Conservation (phyloP, 1,140 invertebrate species). For the Rhizoglyphus robini region DNA sequence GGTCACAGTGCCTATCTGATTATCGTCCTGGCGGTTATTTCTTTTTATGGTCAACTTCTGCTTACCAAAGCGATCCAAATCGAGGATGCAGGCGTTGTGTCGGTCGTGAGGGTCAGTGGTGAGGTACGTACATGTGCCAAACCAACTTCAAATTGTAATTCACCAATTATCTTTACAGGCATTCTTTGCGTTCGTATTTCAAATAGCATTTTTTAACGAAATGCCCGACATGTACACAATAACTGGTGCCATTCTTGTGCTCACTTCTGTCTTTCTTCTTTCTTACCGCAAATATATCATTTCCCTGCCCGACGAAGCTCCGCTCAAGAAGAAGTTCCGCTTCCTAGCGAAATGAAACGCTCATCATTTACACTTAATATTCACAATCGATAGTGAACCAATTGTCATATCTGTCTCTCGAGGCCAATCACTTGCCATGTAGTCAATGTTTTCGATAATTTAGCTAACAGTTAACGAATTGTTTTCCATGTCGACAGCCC, state of each 20-base stretch:
- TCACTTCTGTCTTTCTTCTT: constrained; percentile 63
- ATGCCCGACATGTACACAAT: constrained; percentile 43
- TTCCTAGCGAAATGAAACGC: too few species aligned
- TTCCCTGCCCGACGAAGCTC: constrained; percentile 36
- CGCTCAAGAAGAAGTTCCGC: too few species aligned
- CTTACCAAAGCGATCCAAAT: constrained; percentile 27
- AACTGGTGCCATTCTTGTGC: constrained; percentile 62
- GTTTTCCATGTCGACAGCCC: too few species aligned
- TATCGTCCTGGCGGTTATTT: constrained; percentile 46
- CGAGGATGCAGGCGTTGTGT: constrained; percentile 30
- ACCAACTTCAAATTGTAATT: background rate
- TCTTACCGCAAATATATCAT: constrained; percentile 68
- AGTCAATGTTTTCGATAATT: too few species aligned
- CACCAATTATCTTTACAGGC: constrained; percentile 37
- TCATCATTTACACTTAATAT: too few species aligned
- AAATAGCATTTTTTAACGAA: constrained; percentile 42
- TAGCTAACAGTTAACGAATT: too few species aligned
- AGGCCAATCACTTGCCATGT: too few species aligned
- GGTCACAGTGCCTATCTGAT: constrained; percentile 60
- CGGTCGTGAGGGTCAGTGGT: constrained; percentile 31
- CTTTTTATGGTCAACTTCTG: constrained; percentile 28
- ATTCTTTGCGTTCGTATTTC: constrained; percentile 80
- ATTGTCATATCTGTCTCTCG: too few species aligned
- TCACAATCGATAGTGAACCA: too few species aligned
- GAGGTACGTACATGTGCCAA: constrained; percentile 37